A percentile compares a stretch with the other conserved stretches of the same genome.
Evolutionary conservation across 2,888 invertebrate species (phyloP).

Genomic region (Furcula furcula): DNA sequence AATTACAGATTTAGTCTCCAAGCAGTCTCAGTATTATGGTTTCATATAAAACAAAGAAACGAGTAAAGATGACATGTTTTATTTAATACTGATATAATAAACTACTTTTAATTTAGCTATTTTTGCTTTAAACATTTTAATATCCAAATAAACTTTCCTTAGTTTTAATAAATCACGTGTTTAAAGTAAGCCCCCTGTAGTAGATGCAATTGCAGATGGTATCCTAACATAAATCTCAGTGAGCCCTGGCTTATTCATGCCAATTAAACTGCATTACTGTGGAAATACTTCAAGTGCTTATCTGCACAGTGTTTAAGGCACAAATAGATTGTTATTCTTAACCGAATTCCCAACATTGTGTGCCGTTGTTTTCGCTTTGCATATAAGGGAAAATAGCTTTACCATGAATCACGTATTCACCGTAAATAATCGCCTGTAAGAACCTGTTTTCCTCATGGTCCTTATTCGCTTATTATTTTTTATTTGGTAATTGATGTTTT

Average conservation of each 20-base stretch:
- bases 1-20: no score
- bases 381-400: conserved; percentile 34
- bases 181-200: no score
- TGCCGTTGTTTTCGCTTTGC: conserved; percentile 27
- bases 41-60: no score
- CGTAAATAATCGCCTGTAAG: conserved; percentile 10
- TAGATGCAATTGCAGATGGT: no score
- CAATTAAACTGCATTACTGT: conserved; percentile 27
- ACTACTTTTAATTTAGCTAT: no score
- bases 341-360: conserved; percentile 33
- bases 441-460: conserved; percentile 30
- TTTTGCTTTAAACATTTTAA: no score
- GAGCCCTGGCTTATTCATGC: conserved; percentile 13
- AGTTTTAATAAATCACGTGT: no score
- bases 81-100: no score
- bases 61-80: no score
- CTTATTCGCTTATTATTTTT: conserved; percentile 17
- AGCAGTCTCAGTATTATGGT: no score
- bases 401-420: conserved; percentile 33
- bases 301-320: conserved; percentile 31
- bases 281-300: conserved; percentile 21
- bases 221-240: no score
- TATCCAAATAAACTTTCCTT: no score
- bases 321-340: conserved; percentile 40
- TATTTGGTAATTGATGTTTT: conserved; percentile 14